Base-by-base conservation (phyloP, 2,797 vertebrate species). In the Gambelia wislizenii region DNA sequence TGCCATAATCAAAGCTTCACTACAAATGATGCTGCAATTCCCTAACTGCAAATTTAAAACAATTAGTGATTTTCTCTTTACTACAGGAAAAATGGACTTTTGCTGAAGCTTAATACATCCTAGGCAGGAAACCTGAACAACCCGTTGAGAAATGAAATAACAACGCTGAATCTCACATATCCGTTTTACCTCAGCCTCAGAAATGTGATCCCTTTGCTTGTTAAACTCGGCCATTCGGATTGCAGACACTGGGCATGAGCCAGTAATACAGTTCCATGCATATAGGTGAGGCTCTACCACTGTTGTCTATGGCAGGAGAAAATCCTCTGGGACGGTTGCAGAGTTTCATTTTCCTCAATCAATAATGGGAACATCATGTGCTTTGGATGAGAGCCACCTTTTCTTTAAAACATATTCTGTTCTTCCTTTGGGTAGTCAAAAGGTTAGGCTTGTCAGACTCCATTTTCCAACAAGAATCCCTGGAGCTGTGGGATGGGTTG, bases 61-160 rank as follows among this genome's bases (percentile, higher is more conserved):
- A 93, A 95, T 95, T 93, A 93, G 91, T 93, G 89, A 90, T 72
- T 95, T 92, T 90, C 88, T 93, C 94, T 59, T 94, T 85, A 59
- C 76, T 87, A 69, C 76, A 5, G 76, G 84, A 54, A 87, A 90
- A 93, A 92, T 89, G 86, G 86, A 90, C 33, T 30, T 89, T 89
- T 86, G 49, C 69, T 67, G 52, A 39, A 89, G 75, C 30, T 79
- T 78, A 91, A 3, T 89, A 86, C 87, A 79, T 88, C 75, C 82
- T 88, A 90, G 4, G 47, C 7, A 92, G 59, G 88, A 30, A 86
- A n/a, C 54, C 78, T 6, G 59, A 74, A 39, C 44, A 81, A 47
- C 36, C n/a, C 54, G 75, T 9, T 74, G 67, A 85, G 64, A 81
- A 67, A 72, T 27, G 22, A 47, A 89, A 79, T 79, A 78, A 59